Evolutionary conservation across 35 echinoderm and acorn worm species (phyloP), one percentile per base, ranked within the genome.

Genomic region (Lytechinus pictus): DNA sequence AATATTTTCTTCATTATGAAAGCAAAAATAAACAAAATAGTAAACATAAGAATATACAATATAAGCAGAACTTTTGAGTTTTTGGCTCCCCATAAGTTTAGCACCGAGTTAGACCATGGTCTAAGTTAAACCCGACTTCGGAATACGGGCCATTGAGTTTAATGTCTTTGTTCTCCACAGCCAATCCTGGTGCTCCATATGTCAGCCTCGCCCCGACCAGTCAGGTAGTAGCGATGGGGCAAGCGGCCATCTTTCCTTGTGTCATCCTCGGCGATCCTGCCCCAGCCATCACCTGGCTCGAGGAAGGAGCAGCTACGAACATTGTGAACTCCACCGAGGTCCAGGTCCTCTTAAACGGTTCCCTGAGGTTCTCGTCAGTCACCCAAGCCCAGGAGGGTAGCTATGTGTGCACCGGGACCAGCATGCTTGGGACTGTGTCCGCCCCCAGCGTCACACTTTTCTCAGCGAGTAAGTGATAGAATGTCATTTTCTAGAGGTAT

Each of bases 171-270:
- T 24, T 28, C 53, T 16, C 86, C 54, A 52, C 94, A 99, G 98
- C 98, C 79, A 97, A 97, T 94, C 97, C 97, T 54, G 98, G 98
- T 19, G 96, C 95, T 24, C 98, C 98, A 55, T 99, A 99, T 86
- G 91, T 99, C 60, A 98, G 92, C 51, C 51, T 94, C 6, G 96
- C 97, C 57, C 98, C 98, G 28, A 51, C 52, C 13, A 98, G 95
- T 61, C 89, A 95, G 55, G 95, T 97, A 27, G 89, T 97, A 8
- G 96, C 97, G 27, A 86, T 96, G 13, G 95, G 95, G 52, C 79
- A 96, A 33, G 51, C 94, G 21, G 96, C 92, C 14, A 95, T 86
- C 6, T 96, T 99, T 28, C 24, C 91, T 79, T 99, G 98, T 71
- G 58, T 89, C 19, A 99, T 99, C 86, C 97, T 99, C 21, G 98